Base-by-base conservation (phyloP, 2,888 invertebrate genomes). In the Cinara cedri region DNA sequence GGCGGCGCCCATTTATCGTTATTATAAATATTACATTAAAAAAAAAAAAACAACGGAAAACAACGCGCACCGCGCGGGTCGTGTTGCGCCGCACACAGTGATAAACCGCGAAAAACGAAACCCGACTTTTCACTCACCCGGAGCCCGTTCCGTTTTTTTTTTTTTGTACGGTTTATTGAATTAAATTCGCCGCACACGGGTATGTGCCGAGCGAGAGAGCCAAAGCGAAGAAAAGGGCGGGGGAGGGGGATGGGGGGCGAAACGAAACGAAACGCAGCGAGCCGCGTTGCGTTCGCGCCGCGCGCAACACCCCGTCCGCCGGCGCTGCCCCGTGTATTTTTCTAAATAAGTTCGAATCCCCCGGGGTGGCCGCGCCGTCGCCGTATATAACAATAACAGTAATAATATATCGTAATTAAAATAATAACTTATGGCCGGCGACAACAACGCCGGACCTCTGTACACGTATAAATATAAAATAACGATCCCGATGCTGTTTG, bases 381-480 rank as follows among this genome's bases (percentile, higher is more conserved):
- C n/a, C 26, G 34, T n/a, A 44, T 3, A 49, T 42, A 44, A 13
- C 19, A 34, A 34, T 44, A 34, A n/a, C n/a, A n/a, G n/a, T n/a
- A n/a, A 1, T 11, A 14, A 72, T 75, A 66, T 66, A 65, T 75
- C 65, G 75, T 66, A 75, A 75, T 75, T 75, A 75, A 66, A 75
- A 75, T 55, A 54, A 55, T 65, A 55, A 75, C 55, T 65, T 74
- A 63, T 51, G 63, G 62, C 26, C 21, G 14, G 24, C 24, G 24
- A 11, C 57, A 11, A 42, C 71, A 57, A 34, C 51, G 21, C n/a
- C 21, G 10, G 66, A 26, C 34, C 34, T 34, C 34, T 34, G 6
- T 34, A 34, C 34, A 34, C 34, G 34, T 34, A 34, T 34, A 51
- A n/a, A 46, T 4, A 26, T 24, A 60, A 26, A 19, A 49, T 51